These are phyloP conservation scores for Gallinago jamesoni DNA, from an alignment of 2,113 vertebrate species.

Conservation along the genomic window DNA sequence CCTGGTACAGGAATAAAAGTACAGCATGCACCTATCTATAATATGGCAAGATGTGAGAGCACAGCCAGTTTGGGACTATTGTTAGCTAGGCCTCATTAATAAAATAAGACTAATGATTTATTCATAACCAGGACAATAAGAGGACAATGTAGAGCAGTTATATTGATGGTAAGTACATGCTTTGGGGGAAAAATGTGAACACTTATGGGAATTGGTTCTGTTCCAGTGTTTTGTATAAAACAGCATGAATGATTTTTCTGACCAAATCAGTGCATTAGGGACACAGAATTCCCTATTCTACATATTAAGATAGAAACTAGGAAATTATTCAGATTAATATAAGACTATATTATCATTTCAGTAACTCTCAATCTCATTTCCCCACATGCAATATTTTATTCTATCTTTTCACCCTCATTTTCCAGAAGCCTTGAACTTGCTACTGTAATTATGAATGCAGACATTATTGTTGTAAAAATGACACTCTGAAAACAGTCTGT, in stretches of 20 bases:
- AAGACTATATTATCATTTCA: constrained; percentile 36
- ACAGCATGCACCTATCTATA: background rate
- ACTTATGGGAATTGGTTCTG: constrained; percentile 48
- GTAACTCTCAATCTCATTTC: constrained; percentile 39
- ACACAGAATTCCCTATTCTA: constrained; percentile 50
- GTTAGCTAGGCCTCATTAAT: constrained; percentile 76
- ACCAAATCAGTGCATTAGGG: constrained; percentile 55
- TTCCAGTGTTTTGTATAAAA: constrained; percentile 46
- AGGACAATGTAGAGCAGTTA: constrained; percentile 64
- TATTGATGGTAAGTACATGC: constrained; percentile 69
- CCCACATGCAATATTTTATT: constrained; percentile 57
- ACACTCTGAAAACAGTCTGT: constrained; percentile 30
- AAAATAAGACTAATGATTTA: constrained; percentile 80
- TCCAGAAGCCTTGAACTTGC: constrained; percentile 51
- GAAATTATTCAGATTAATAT: constrained; percentile 49
- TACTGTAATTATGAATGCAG: constrained; percentile 67
- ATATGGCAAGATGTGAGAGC: constrained; percentile 41
- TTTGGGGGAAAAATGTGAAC: constrained; percentile 44
- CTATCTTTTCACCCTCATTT: constrained; percentile 54
- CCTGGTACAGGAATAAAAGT: background rate
- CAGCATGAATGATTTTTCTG: constrained; percentile 37
- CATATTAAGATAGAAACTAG: constrained; percentile 36
- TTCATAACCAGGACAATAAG: constrained; percentile 78
- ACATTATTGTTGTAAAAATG: constrained; percentile 57
- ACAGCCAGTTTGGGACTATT: constrained; percentile 62